These are phyloP conservation scores for Gnatocerus cornutus DNA, from an alignment of 2,888 invertebrate species.

Conservation along the genomic window DNA sequence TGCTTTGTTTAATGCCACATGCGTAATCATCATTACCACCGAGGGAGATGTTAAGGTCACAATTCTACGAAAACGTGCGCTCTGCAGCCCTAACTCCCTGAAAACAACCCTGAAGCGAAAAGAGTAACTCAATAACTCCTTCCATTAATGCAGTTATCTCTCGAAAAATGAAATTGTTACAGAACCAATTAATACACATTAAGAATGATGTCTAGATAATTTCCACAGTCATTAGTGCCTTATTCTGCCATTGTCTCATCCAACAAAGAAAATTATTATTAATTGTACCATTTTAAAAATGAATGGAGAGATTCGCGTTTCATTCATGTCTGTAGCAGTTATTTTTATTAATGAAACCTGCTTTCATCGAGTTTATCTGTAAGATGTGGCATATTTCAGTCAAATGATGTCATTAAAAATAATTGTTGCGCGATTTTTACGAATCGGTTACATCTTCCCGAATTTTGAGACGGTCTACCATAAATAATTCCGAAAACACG, in stretches of 20 bases:
- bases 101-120: background rate
- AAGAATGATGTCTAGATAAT: background rate
- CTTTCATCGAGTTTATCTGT: conserved; percentile 34
- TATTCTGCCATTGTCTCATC: background rate
- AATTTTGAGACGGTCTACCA: conserved; percentile 15
- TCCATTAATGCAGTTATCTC: background rate
- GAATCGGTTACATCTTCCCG: conserved; percentile 16
- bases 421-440: conserved; percentile 33
- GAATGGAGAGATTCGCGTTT: background rate
- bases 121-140: background rate
- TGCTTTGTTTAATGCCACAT: background rate
- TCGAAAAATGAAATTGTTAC: conserved; percentile 7
- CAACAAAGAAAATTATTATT: conserved; percentile 22
- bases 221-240: conserved; percentile 11
- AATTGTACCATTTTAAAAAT: conserved; percentile 5
- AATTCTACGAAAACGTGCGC: background rate
- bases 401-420: conserved; percentile 40
- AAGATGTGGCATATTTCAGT: conserved; percentile 17
- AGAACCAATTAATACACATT: conserved; percentile 1
- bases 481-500: conserved; percentile 28
- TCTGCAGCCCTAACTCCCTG: background rate
- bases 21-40: background rate
- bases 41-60: background rate
- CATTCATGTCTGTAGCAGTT: background rate
- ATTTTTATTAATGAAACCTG: conserved; percentile 17